phyloP scores from a whole-genome alignment of 2,888 invertebrate genomes.

The Cotesia congregata region DNA sequence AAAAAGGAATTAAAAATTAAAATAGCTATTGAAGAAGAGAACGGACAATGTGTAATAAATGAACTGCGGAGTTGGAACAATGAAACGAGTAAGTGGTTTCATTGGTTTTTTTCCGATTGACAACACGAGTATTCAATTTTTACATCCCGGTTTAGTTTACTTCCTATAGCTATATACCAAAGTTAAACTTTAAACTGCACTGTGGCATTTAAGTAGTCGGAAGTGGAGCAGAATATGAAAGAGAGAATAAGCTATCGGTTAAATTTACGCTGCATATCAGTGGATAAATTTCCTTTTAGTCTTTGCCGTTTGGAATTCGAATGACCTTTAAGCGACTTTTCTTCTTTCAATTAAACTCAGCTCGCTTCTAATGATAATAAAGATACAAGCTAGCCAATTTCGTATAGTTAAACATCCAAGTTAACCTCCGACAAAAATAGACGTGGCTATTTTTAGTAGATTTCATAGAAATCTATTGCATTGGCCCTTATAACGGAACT shows the following conservation, averaged over 20 bases:
- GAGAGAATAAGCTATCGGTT: neutral
- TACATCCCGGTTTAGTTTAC: neutral
- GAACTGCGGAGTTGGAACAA: neutral
- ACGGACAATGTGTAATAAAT: neutral
- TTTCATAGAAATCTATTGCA: no score
- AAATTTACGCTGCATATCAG: neutral
- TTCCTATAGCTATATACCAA: no score
- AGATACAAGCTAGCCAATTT: no score
- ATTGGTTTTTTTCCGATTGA: neutral
- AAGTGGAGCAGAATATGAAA: neutral
- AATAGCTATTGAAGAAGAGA: conserved; percentile 11
- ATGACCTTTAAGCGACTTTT: no score
- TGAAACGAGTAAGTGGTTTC: neutral
- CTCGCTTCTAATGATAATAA: no score
- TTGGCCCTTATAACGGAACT: no score
- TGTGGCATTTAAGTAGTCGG: neutral
- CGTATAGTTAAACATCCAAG: no score
- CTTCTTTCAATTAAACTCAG: no score
- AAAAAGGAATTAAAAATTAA: neutral
- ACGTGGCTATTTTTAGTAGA: no score
- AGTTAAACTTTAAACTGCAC: neutral
- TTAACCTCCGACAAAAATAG: no score
- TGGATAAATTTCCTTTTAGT: no score
- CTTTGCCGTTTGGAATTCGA: no score
- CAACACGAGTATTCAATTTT: conserved; percentile 5